phyloP scores from a whole-genome alignment of 2,888 invertebrate species.

The Kuschelorhynchus macadamiae region DNA sequence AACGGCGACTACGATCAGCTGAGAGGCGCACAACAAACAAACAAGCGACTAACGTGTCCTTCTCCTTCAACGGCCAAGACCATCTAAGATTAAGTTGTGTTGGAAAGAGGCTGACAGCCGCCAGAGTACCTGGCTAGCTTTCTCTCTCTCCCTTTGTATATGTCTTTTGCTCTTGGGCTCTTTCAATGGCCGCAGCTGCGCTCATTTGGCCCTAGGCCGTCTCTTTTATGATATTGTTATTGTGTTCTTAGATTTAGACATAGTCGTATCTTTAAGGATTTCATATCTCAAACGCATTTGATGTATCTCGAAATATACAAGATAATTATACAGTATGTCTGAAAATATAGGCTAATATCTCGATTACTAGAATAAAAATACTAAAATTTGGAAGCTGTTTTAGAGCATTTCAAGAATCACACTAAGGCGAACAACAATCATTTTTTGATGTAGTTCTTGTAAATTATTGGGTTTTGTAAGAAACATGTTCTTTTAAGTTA shows the following conservation, averaged over 20 bases:
- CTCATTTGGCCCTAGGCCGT: constrained; percentile 35
- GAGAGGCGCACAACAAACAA: constrained; percentile 34
- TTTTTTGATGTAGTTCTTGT: no score
- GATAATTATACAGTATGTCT: no score
- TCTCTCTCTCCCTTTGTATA: constrained; percentile 31
- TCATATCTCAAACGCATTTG: neutral
- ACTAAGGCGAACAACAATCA: no score
- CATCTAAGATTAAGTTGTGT: constrained; percentile 51
- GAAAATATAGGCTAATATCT: no score
- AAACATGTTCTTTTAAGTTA: no score
- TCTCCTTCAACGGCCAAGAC: constrained; percentile 47
- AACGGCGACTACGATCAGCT: constrained; percentile 36
- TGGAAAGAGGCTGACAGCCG: constrained; percentile 52
- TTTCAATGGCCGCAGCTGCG: constrained; percentile 49
- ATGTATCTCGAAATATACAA: neutral
- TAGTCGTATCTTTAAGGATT: constrained; percentile 15
- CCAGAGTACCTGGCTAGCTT: constrained; percentile 45
- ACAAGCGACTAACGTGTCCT: constrained; percentile 34
- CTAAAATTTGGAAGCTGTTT: no score
- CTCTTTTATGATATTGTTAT: constrained; percentile 47
- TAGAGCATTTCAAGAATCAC: no score
- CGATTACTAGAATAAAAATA: no score
- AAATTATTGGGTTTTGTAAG: no score
- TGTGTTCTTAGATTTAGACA: constrained; percentile 40
- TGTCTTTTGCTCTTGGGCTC: constrained; percentile 33